These are phyloP conservation scores for Cheilosia urbana DNA, from an alignment of 2,888 invertebrate genomes.

Conservation along the genomic window DNA sequence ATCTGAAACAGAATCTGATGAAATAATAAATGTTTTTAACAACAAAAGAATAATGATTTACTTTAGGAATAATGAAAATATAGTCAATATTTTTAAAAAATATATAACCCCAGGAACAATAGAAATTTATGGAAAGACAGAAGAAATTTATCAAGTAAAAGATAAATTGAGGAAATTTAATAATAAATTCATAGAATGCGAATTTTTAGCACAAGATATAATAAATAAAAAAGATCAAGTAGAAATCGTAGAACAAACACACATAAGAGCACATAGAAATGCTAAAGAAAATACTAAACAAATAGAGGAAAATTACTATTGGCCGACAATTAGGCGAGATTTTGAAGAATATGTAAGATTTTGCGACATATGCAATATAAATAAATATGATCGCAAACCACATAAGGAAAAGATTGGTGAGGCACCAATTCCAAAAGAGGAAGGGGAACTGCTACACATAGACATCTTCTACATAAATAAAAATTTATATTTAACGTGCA, in stretches of 20 bases:
- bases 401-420: no score
- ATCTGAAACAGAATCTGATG: conserved; percentile 49
- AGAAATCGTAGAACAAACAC: conserved; percentile 15
- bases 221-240: conserved; percentile 26
- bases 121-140: conserved; percentile 27
- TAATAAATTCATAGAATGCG: conserved; percentile 8
- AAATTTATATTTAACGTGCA: no score
- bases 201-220: conserved; percentile 22
- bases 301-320: conserved; percentile 44
- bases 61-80: not conserved
- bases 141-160: not conserved
- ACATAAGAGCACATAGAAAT: conserved; percentile 45
- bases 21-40: not conserved
- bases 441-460: no score
- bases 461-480: no score
- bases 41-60: not conserved
- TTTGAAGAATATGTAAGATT: no score
- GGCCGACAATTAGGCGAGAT: conserved; percentile 13
- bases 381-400: no score
- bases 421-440: no score
- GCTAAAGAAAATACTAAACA: conserved; percentile 40
- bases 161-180: conserved; percentile 17
- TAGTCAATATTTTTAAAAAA: conserved; percentile 7
- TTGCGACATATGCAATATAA: no score
- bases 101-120: conserved; percentile 12